Percentiles rank a stretch among this genome's conserved stretches.
These are phyloP conservation scores for Aleadryas rufinucha DNA, from an alignment of 2,113 vertebrate genomes.

Conservation along the genomic window DNA sequence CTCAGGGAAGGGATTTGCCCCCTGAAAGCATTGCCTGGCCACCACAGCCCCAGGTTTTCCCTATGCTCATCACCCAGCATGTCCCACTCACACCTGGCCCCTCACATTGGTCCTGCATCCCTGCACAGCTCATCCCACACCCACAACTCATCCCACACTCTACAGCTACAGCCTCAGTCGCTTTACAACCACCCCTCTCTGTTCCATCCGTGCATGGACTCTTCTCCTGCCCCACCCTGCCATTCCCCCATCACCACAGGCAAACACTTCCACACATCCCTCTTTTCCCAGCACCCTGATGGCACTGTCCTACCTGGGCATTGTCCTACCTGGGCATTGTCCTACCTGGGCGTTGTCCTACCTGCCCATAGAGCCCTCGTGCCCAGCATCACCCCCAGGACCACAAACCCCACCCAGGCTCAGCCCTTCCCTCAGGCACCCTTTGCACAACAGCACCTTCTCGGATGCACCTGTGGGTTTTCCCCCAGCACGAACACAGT, in stretches of 20 bases:
- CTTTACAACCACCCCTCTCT: not conserved
- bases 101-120: not conserved
- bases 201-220: accelerated
- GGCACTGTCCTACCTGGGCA: no score
- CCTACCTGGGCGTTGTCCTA: not conserved
- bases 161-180: accelerated
- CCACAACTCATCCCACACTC: not conserved
- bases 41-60: not conserved
- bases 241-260: not conserved
- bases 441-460: not conserved
- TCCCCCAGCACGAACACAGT: accelerated
- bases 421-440: not conserved
- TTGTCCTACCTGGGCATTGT: not conserved
- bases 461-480: not conserved
- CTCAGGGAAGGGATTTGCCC: not conserved
- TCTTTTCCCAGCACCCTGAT: not conserved
- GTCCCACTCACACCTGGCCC: accelerated
- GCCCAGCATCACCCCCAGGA: not conserved
- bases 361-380: accelerated
- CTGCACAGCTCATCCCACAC: not conserved
- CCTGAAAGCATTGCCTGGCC: not conserved
- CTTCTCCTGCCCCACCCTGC: not conserved
- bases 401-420: not conserved
- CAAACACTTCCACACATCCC: accelerated
- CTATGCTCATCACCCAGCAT: not conserved